Evolutionary conservation across 2,888 invertebrate genomes (phyloP), one percentile per base, ranked within the genome.

Genomic region (Diarsia dahlii): DNA sequence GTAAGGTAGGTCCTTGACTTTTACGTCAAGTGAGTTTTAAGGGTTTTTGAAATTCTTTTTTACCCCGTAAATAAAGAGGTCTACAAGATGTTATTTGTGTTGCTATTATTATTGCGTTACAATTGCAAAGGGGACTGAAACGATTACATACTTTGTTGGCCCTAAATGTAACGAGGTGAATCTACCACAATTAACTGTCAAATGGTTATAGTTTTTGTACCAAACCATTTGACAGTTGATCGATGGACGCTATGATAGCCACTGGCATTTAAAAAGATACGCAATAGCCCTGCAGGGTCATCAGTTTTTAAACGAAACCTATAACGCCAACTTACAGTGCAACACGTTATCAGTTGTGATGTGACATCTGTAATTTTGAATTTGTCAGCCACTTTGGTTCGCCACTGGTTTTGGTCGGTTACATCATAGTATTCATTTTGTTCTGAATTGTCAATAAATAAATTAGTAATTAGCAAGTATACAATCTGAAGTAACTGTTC

Each of bases 11-110:
- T 63, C n/a, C 63, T 45, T 63, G 63, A 63, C 63, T 63, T 63
- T 45, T 63, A n/a, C 13, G 63, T 56, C 62, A 39, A 62, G 62
- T n/a, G 62, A 62, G 13, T 62, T 58, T 62, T 62, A 45, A n/a
- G 63, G 45, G 63, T 8, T 13, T 20, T 63, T 63, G 45, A 45
- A 45, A 13, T 63, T 63, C 39, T 0, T 39, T 63, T 39, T 63
- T 45, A 63, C 0, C n/a, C 58, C 15, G 9, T 28, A 58, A 28
- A 58, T 18, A 28, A 60, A 60, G 58, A 60, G 58, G 9, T 60
- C 9, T 3, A 9, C 28, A 28, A 28, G 18, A 60, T 28, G 9
- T 58, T 58, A 8, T 28, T 58, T 28, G 3, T 58, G 28, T 58
- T 15, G 28, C 15, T 28, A 15, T 15, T 56, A 23, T 13, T 58